Base-by-base conservation (phyloP, 2,888 invertebrate genomes). In the Ischnura elegans region DNA sequence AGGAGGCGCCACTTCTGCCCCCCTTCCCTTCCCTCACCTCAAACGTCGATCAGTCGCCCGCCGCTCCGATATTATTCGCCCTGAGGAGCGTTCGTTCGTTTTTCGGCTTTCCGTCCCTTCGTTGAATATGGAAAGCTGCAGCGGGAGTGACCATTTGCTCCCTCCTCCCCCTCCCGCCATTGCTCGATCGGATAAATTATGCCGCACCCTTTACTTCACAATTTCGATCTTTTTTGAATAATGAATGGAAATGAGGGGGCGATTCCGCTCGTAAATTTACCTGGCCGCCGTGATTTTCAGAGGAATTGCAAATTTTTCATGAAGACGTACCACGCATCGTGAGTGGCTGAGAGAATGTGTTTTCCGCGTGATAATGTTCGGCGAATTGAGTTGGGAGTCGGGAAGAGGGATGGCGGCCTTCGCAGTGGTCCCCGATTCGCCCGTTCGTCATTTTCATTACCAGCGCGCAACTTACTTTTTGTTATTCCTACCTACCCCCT, bases 121-220 rank as follows among this genome's bases (percentile, higher is more conserved):
- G 76, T 76, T 76, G 76, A 76, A 76, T 76, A 76, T 76, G 76
- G 76, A 76, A 76, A 76, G n/a, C 36, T 76, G 76, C 76, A n/a
- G n/a, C 66, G 13, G n/a, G n/a, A n/a, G n/a, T n/a, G n/a, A n/a
- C 66, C 76, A 16, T 36, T 76, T 36, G 36, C 10, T 36, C 76
- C 1, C 36, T 36, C 36, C 76, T 10, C 10, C 76, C 76, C 1
- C 36, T 76, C 16, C 6, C 2, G 25, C 25, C 61, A 10, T 36
- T 36, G 36, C 51, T 19, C 51, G 2, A 13, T 10, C 36, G 25
- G 29, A 76, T 76, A 76, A 76, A 36, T 76, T 76, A 76, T 76
- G 36, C 76, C 76, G 10, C 76, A 36, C 29, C 76, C 76, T n/a
- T n/a, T n/a, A 13, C 29, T 76, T 76, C 16, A 76, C 3, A 36